Percentiles rank a stretch among this genome's conserved stretches.
These are phyloP conservation scores for Chironomus tepperi DNA, from an alignment of 1,140 invertebrate species.

Conservation along the genomic window DNA sequence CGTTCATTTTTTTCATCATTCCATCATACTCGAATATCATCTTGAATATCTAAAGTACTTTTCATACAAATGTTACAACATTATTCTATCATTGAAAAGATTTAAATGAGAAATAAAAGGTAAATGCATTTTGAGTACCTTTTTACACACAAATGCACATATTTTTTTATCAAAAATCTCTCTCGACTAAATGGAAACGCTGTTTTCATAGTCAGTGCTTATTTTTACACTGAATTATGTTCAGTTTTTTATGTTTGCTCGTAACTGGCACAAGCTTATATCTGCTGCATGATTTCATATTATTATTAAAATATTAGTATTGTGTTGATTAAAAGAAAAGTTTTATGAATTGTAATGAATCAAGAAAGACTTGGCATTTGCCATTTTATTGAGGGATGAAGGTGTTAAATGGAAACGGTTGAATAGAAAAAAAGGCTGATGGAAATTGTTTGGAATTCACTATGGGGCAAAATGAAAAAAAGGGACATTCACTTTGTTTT, in stretches of 20 bases:
- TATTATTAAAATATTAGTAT: no score
- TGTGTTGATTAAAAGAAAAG: neutral
- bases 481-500: no score
- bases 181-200: neutral
- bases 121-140: conserved; percentile 4
- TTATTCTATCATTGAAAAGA: neutral
- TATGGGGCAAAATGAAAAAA: no score
- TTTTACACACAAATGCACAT: conserved; percentile 2
- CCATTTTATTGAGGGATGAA: neutral
- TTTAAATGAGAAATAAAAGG: neutral
- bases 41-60: no score
- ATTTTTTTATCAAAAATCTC: conserved; percentile 2
- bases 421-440: no score
- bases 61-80: neutral
- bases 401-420: no score
- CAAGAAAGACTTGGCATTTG: neutral
- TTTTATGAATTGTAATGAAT: neutral
- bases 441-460: no score
- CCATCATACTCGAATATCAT: neutral
- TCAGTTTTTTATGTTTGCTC: neutral
- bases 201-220: neutral
- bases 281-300: neutral
- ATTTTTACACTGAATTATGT: conserved; percentile 9
- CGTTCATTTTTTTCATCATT: neutral
- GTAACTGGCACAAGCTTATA: conserved; percentile 1